These are phyloP conservation scores for Neuroterus valhalla DNA, from an alignment of 1,140 invertebrate species.

Conservation along the genomic window DNA sequence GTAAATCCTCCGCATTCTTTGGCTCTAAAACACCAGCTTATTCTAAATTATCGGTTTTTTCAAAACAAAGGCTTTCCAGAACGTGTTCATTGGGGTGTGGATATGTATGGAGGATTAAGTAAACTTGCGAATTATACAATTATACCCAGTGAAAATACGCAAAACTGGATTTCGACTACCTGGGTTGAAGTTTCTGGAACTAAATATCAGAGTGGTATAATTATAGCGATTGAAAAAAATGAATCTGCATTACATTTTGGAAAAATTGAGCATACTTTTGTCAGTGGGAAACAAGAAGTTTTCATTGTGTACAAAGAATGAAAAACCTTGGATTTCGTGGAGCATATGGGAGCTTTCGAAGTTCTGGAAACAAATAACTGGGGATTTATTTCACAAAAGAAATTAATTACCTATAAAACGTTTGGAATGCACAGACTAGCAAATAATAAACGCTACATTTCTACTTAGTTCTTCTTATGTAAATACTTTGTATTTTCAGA, in stretches of 20 bases:
- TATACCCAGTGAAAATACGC: background rate
- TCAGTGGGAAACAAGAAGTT: background rate
- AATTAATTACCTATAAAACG: background rate
- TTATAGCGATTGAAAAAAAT: background rate
- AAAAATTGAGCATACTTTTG: conserved; percentile 2
- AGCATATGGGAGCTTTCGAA: background rate
- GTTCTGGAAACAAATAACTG: background rate
- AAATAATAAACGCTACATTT: background rate
- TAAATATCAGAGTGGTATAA: background rate
- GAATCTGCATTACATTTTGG: background rate
- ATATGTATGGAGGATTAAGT: background rate
- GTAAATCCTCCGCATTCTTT: background rate
- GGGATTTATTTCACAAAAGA: background rate
- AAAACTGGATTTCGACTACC: background rate
- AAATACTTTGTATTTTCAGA: too few species aligned
- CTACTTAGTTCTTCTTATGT: too few species aligned
- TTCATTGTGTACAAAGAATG: background rate
- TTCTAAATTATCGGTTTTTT: background rate
- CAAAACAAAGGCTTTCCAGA: background rate
- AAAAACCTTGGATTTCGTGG: background rate
- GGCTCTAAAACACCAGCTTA: background rate
- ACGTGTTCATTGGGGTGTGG: background rate
- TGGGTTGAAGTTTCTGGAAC: background rate
- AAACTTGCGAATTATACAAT: background rate
- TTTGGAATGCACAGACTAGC: background rate